Evolutionary conservation across 2,113 vertebrate species (phyloP).

Genomic region (Nothocercus nigrocapillus): DNA sequence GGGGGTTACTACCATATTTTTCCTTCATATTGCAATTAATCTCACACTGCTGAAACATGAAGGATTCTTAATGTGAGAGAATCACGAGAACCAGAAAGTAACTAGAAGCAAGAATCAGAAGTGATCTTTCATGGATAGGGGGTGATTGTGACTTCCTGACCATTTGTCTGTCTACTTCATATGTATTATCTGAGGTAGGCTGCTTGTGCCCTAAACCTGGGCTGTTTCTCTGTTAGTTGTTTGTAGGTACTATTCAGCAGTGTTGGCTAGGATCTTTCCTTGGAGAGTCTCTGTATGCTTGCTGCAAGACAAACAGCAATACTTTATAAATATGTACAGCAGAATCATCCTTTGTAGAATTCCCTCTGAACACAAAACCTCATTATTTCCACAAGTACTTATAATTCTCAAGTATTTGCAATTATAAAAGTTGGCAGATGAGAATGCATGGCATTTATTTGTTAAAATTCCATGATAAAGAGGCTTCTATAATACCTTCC

Average conservation of each 20-base stretch:
- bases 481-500: neutral
- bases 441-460: conserved; percentile 7
- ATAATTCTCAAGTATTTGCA: neutral
- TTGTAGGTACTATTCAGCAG: neutral
- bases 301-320: neutral
- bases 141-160: neutral
- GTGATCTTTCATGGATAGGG: neutral
- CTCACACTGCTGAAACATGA: neutral
- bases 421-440: neutral
- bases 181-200: neutral
- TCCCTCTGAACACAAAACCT: neutral
- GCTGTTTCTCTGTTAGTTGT: neutral
- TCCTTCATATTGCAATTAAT: neutral
- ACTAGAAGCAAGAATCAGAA: neutral
- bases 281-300: neutral
- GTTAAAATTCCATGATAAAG: conserved; percentile 2
- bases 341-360: neutral
- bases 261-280: neutral
- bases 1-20: neutral
- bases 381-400: conserved; percentile 27
- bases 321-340: neutral
- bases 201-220: neutral
- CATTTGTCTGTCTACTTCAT: neutral
- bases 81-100: neutral
- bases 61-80: neutral